Evolutionary conservation across 2,888 invertebrate species (phyloP), one percentile per base, ranked within the genome.

Genomic region (Tachina grossa): DNA sequence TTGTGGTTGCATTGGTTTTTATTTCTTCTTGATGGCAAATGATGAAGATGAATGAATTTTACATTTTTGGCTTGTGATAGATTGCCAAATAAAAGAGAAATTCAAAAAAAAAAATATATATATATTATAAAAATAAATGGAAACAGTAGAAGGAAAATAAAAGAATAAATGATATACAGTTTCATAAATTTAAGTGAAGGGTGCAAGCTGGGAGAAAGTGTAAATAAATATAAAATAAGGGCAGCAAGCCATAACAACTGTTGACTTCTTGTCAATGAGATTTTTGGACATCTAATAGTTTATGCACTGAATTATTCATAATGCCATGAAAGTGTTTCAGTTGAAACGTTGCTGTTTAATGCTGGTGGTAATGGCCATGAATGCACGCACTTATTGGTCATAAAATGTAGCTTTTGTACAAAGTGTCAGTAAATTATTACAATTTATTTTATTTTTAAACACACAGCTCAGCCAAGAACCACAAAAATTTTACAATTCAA

Each of bases 21-120:
- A 43, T 74, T 59, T 68, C 19, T 39, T 61, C 19, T 45, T 61
- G 59, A 39, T 53, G 72, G 66, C 72, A 66, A 68, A 61, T 83
- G 77, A 83, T 74, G 83, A 83, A 77, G 83, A 83, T 66, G 59
- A 78, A 83, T 74, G 83, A 61, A 78, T 83, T 78, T 69, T 63
- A 69, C 41, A 69, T 55, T 82, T 76, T 69, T 41, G 51, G 43
- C 65, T 47, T 19, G 75, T 68, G 57, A 59, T 51, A 57, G 39
- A 80, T 72, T 19, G 66, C 43, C n/a, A 66, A 75, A 81, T 57
- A 19, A 49, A 53, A n/a, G 19, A 59, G 43, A 22, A 31, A 6
- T 31, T 0, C n/a, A 51, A 49, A 16, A 39, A 2, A 16, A 10
- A 39, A 59, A 19, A n/a, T 41, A 68, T 14, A n/a, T n/a, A n/a